Base-by-base conservation (phyloP, 2,113 vertebrate genomes). In the Toxostoma redivivum region DNA sequence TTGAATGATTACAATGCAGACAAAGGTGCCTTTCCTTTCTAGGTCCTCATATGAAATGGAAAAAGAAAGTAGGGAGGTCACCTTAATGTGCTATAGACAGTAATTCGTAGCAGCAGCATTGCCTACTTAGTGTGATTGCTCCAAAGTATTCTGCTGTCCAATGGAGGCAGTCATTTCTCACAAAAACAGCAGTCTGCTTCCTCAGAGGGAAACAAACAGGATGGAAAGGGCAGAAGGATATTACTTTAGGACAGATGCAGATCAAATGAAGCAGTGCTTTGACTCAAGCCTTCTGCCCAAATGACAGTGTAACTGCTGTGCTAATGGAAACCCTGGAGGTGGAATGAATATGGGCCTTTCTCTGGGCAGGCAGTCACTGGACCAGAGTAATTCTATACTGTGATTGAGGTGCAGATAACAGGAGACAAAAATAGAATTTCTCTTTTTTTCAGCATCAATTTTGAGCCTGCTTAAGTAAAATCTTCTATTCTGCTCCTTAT, bases 251-350 rank as follows among this genome's bases (percentile, higher is more conserved):
- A 94, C 84, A 96, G 95, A 91, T 93, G 96, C 89, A 88, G 89
- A 96, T 91, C 92, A 90, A 95, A 95, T 95, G 94, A 97, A 95
- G 92, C 94, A 92, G 74, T 80, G 64, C 94, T 95, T 90, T 69
- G 91, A 87, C 57, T 91, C 0, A 5, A 94, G 84, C 89, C 91
- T 92, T 92, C 86, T 95, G 96, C 92, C 95, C 91, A 95, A 95
- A 96, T 81, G 91, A 90, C 84, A 90, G 79, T 88, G 84, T 90
- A 95, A 94, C 95, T 88, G 94, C 92, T 94, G 95, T 90, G 96
- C 88, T 97, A 96, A 97, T 96, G 94, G 96, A 95, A 96, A 89
- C 87, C 84, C 91, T 66, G 91, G 72, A 91, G 96, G 50, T 94
- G 93, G 86, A 66, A 94, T 95, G 86, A 94, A 95, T 96, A 71